Evolutionary conservation across 2,888 invertebrate genomes (phyloP).

Genomic region (Linnaemya tessellans): DNA sequence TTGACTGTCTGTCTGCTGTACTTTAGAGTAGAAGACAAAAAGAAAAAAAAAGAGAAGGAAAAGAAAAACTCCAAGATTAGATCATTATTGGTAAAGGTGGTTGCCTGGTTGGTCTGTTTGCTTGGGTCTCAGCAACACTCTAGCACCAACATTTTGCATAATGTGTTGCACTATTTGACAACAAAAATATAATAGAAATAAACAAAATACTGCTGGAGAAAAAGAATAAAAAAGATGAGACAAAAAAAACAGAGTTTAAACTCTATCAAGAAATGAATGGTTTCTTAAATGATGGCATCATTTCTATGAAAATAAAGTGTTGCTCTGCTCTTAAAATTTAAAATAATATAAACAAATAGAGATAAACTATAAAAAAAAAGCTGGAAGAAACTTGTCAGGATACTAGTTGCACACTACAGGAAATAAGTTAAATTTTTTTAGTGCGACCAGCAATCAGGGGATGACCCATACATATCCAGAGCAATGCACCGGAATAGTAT

Average conservation of each 20-base stretch:
- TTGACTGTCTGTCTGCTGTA: neutral
- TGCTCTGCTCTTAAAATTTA: slow-evolving; percentile 57
- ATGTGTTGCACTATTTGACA: slow-evolving; percentile 71
- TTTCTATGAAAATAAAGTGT: slow-evolving; percentile 72
- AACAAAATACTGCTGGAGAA: slow-evolving; percentile 35
- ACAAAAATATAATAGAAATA: slow-evolving; percentile 51
- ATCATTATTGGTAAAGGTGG: slow-evolving; percentile 69
- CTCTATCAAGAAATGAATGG: slow-evolving; percentile 70
- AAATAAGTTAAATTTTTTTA: no score
- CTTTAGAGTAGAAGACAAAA: slow-evolving; percentile 53
- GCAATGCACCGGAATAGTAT: no score
- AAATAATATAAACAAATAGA: slow-evolving; percentile 6
- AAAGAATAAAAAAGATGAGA: neutral
- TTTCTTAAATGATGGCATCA: slow-evolving; percentile 72
- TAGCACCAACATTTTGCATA: slow-evolving; percentile 69
- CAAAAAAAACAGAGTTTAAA: slow-evolving; percentile 38
- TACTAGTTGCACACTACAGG: neutral
- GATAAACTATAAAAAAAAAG: neutral
- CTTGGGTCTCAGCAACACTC: slow-evolving; percentile 16
- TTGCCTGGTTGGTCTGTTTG: slow-evolving; percentile 20
- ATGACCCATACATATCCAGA: no score
- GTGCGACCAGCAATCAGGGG: no score
- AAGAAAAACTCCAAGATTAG: slow-evolving; percentile 63
- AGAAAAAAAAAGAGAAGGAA: neutral
- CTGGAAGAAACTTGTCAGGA: neutral